Base-by-base conservation (phyloP, 2,797 vertebrate genomes). In the Galagoides demidoff region DNA sequence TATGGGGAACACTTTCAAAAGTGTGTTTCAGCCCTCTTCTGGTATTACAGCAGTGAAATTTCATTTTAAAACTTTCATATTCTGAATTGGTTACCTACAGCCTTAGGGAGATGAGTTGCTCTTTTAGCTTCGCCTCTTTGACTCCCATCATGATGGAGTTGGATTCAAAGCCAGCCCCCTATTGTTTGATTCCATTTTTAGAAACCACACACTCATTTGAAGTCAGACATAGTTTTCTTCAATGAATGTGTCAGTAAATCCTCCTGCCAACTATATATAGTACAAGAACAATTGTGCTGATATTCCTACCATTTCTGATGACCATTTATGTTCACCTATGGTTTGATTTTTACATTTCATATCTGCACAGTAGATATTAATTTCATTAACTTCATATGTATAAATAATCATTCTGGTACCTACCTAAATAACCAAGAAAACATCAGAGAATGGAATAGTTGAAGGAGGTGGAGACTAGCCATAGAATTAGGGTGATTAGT, bases 71-170 rank as follows among this genome's bases (percentile, higher is more conserved):
- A 37, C 68, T 64, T 93, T 95, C 43, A 57, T 63, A 85, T 95
- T 94, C 52, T 95, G 55, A 97, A 87, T 77, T 94, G 93, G n/a
- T 12, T 92, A 88, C 52, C 29, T 73, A 37, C 1, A 76, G 19
- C 57, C 95, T 87, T 94, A 55, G 79, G 71, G 82, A 76, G 16
- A 77, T 29, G 8, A 68, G 4, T 34, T 23, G 61, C 5, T 95
- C 34, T 73, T 86, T 87, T 34, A 76, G 19, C 11, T 22, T 16
- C 34, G 27, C 31, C 7, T 10, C 6, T 45, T 57, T 9, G 20
- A n/a, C 0, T 19, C 23, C 31, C 11, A 13, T 57, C 22, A 70
- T n/a, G 7, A 85, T 22, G 8, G 13, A n/a, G 14, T 29, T 78
- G 73, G 63, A 82, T 45, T 85, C 39, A 95, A 89, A 95, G 7